Conservation (phyloP, 1,140 invertebrate genomes). For the Whitmania pigra region DNA sequence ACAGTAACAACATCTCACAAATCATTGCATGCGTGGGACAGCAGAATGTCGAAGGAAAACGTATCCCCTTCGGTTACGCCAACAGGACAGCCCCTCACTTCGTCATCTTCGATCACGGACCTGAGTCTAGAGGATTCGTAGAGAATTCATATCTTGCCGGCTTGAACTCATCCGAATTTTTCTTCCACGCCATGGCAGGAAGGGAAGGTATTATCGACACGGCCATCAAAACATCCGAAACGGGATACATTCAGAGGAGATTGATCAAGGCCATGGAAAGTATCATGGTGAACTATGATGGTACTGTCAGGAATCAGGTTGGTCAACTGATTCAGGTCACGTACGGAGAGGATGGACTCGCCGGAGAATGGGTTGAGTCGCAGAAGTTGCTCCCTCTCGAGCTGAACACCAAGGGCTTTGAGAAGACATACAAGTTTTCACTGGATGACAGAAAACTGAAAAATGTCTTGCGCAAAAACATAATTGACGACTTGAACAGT, state of each 20-base stretch:
- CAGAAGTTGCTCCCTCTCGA: slow-evolving; percentile 89
- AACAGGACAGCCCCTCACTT: slow-evolving; percentile 97
- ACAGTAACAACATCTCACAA: slow-evolving; percentile 99
- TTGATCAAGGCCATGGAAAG: slow-evolving; percentile 99
- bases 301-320: slow-evolving; percentile 42
- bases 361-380: slow-evolving; percentile 87
- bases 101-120: slow-evolving; percentile 99
- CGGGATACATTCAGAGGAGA: slow-evolving; percentile 96
- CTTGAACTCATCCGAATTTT: slow-evolving; percentile 95
- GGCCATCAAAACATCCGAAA: slow-evolving; percentile 99
- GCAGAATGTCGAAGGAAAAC: slow-evolving; percentile 99
- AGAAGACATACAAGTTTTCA: slow-evolving; percentile 82
- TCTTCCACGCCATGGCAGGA: slow-evolving; percentile 99
- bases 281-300: slow-evolving; percentile 74
- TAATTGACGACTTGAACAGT: slow-evolving; percentile 80
- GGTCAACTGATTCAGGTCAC: slow-evolving; percentile 77
- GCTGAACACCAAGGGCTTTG: slow-evolving; percentile 84
- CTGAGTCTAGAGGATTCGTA: slow-evolving; percentile 89
- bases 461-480: slow-evolving; percentile 82
- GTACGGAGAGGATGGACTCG: slow-evolving; percentile 94
- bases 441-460: slow-evolving; percentile 57
- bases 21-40: slow-evolving; percentile 99
- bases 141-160: slow-evolving; percentile 99
- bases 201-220: slow-evolving; percentile 99
- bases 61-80: slow-evolving; percentile 96